Conservation (phyloP, 1,140 invertebrate genomes). For the Aphelinus certus region DNA sequence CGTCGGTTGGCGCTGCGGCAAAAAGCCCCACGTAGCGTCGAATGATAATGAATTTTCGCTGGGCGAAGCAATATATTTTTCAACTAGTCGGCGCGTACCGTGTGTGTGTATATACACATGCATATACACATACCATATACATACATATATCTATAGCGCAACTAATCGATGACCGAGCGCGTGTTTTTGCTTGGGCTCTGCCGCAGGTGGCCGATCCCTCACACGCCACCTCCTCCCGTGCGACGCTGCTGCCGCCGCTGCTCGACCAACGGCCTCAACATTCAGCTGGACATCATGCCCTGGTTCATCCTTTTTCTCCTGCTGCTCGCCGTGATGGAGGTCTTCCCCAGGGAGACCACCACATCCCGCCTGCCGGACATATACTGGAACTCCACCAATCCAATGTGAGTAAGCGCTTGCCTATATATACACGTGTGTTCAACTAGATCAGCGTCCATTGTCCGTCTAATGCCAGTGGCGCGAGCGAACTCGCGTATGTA, state of each 20-base stretch:
- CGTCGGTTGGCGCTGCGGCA: too few species aligned
- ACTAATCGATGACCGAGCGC: too few species aligned
- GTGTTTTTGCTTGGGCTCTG: constrained; percentile 2
- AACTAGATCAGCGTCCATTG: too few species aligned
- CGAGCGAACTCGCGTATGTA: background rate
- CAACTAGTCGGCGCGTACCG: too few species aligned
- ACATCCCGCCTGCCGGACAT: constrained; percentile 68
- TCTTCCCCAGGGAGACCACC: constrained; percentile 66
- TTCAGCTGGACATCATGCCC: constrained; percentile 65
- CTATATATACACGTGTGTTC: too few species aligned
- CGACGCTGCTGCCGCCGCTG: constrained; percentile 39
- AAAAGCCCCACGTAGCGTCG: too few species aligned
- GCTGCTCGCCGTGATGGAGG: constrained; percentile 67
- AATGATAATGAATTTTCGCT: too few species aligned
- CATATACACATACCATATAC: too few species aligned
- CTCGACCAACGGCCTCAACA: constrained; percentile 59
- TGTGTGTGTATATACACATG: too few species aligned
- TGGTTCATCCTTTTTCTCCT: constrained; percentile 68
- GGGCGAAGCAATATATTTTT: too few species aligned
- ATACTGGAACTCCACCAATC: constrained; percentile 72
- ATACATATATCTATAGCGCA: too few species aligned
- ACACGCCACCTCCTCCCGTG: constrained; percentile 42
- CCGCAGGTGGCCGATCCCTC: constrained; percentile 50
- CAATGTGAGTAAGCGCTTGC: constrained; percentile 62
- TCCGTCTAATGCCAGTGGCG: too few species aligned